These are phyloP conservation scores for Drosophila subsilvestris DNA, from an alignment of 2,888 invertebrate species.

Conservation along the genomic window DNA sequence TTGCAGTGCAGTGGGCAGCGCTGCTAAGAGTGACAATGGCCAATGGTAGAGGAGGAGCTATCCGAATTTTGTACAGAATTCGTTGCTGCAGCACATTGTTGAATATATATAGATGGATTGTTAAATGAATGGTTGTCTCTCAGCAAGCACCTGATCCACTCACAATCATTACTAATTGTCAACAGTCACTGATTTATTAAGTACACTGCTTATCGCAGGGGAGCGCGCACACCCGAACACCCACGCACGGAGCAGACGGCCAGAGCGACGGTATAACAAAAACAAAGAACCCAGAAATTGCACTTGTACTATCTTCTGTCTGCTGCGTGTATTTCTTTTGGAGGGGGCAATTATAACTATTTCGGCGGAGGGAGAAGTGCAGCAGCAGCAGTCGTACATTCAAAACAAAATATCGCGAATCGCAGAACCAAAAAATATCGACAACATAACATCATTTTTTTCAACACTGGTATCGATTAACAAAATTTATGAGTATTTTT, in stretches of 20 bases:
- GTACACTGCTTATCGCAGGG: conserved; percentile 73
- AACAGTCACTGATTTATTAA: conserved; percentile 63
- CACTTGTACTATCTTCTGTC: neutral
- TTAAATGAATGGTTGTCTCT: neutral
- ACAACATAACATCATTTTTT: no score
- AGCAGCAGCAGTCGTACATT: no score
- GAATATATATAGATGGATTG: neutral
- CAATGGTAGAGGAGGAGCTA: neutral
- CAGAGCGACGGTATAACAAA: neutral
- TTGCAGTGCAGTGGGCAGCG: conserved; percentile 6
- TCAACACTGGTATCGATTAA: no score
- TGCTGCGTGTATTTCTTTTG: neutral
- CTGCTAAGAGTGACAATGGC: neutral
- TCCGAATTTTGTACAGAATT: neutral
- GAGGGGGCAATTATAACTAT: neutral
- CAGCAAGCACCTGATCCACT: conserved; percentile 26
- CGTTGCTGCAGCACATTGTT: neutral
- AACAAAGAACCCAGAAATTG: conserved; percentile 12
- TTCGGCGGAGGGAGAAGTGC: neutral
- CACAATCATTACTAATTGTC: conserved; percentile 59
- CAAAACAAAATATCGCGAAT: no score
- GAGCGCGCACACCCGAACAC: conserved; percentile 49
- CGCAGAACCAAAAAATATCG: no score
- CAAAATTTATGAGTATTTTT: no score
- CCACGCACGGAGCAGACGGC: neutral